Percentiles rank a stretch among this genome's conserved stretches.
Conservation (phyloP, 1,140 invertebrate species). For the Andrena cerasifolii region DNA sequence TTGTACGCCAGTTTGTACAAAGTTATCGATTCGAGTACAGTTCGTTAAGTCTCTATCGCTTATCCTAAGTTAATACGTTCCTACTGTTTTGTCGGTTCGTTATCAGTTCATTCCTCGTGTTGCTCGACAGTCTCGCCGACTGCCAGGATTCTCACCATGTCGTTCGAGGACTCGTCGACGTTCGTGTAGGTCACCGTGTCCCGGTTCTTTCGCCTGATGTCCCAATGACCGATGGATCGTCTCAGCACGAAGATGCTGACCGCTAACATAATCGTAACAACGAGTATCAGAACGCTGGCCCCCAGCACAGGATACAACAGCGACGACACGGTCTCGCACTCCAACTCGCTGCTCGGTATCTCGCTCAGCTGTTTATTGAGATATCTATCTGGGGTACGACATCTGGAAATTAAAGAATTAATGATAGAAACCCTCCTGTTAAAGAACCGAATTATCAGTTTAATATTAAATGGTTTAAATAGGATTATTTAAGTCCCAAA, state of each 20-base stretch:
- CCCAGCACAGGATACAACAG: conserved; percentile 70
- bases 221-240: conserved; percentile 72
- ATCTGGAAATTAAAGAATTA: too few species aligned
- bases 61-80: conserved; percentile 31
- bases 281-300: conserved; percentile 68
- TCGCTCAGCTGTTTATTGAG: conserved; percentile 65
- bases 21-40: not conserved
- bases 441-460: too few species aligned
- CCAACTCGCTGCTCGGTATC: conserved; percentile 72
- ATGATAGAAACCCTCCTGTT: too few species aligned
- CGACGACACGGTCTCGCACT: conserved; percentile 65
- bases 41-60: not conserved
- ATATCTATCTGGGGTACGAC: conserved; percentile 67
- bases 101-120: conserved; percentile 69
- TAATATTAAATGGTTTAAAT: too few species aligned
- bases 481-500: too few species aligned
- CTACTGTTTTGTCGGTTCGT: conserved; percentile 50
- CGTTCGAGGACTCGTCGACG: conserved; percentile 77
- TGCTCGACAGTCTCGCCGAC: conserved; percentile 70
- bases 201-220: conserved; percentile 66
- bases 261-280: conserved; percentile 60
- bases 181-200: conserved; percentile 79
- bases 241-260: conserved; percentile 69
- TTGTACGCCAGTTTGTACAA: not conserved
- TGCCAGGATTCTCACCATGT: conserved; percentile 78